Percentiles rank a stretch among this genome's conserved stretches.
These are phyloP conservation scores for Himalopsyche tibetana DNA, from an alignment of 2,888 invertebrate species.

Conservation along the genomic window DNA sequence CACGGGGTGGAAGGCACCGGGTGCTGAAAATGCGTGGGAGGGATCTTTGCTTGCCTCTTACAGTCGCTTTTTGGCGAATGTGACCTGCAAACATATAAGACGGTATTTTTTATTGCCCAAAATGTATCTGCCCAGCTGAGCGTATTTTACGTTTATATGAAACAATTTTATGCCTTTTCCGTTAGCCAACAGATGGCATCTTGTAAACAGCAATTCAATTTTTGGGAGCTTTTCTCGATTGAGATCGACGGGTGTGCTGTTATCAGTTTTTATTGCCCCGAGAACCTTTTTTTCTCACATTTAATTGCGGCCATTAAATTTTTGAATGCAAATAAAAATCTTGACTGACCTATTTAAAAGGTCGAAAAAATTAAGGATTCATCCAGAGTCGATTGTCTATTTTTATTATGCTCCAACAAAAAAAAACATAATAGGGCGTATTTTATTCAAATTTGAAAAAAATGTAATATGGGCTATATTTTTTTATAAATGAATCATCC, in stretches of 20 bases:
- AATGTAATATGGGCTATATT: too few species aligned
- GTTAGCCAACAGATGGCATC: constrained; percentile 52
- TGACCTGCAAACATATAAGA: constrained; percentile 43
- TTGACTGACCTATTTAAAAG: constrained; percentile 10
- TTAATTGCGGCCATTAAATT: constrained; percentile 38
- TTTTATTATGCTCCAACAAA: too few species aligned
- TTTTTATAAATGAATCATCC: too few species aligned
- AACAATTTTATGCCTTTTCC: constrained; percentile 59
- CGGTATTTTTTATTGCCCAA: constrained; percentile 58
- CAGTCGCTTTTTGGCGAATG: constrained; percentile 38
- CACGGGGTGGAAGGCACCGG: neutral
- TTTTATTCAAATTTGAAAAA: too few species aligned
- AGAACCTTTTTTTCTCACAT: constrained; percentile 37
- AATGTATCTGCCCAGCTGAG: constrained; percentile 54
- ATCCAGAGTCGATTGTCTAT: too few species aligned
- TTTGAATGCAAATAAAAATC: constrained; percentile 40
- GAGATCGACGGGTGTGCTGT: constrained; percentile 37
- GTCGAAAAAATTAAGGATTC: neutral
- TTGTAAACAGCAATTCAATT: constrained; percentile 53
- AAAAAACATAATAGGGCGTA: too few species aligned
- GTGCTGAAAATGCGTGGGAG: constrained; percentile 38
- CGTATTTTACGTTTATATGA: constrained; percentile 62
- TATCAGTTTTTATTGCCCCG: constrained; percentile 39
- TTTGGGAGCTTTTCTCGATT: constrained; percentile 37
- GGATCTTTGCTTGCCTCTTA: constrained; percentile 35